phyloP scores from a whole-genome alignment of 1,140 invertebrate species.

The Sitobion miscanthi region DNA sequence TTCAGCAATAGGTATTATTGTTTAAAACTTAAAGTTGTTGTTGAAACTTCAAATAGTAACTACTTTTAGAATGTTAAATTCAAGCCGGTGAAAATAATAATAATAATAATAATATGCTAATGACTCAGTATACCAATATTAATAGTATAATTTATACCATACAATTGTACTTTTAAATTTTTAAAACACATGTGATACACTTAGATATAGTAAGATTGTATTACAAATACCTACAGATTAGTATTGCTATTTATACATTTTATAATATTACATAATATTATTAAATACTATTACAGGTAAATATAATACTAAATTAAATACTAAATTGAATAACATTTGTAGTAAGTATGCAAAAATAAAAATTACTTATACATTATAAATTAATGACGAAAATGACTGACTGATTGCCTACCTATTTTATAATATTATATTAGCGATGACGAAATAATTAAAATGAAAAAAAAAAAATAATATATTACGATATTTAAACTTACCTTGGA shows the following conservation, averaged over 20 bases:
- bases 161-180: background rate
- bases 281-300: background rate
- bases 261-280: background rate
- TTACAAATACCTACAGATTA: background rate
- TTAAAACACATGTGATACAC: background rate
- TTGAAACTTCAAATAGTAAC: background rate
- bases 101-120: background rate
- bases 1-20: background rate
- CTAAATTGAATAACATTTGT: background rate
- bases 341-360: background rate
- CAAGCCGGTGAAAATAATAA: background rate
- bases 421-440: too few relatives aligned
- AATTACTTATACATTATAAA: background rate
- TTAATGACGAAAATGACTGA: background rate
- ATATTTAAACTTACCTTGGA: background rate
- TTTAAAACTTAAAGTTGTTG: background rate
- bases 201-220: background rate
- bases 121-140: background rate
- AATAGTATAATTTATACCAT: background rate
- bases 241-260: background rate
- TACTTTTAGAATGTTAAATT: background rate
- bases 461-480: background rate
- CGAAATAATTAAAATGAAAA: too few relatives aligned
- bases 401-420: background rate
- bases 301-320: background rate